A percentile compares a stretch with the other conserved stretches of the same genome.
Evolutionary conservation across 2,113 vertebrate genomes (phyloP).

Genomic region (Sciurus niger): DNA sequence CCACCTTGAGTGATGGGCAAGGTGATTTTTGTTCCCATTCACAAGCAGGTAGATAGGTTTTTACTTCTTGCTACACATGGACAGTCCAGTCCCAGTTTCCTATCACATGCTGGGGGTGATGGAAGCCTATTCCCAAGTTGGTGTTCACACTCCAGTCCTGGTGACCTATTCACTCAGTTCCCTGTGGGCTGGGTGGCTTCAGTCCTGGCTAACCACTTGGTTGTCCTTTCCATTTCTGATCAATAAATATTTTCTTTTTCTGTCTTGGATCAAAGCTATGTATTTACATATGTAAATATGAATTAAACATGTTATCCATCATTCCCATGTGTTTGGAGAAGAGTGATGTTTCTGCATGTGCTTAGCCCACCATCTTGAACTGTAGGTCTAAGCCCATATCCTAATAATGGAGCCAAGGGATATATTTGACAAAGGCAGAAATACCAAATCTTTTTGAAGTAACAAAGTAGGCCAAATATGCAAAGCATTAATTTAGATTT

Average conservation of each 20-base stretch:
- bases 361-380: not conserved
- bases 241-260: not conserved
- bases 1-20: not conserved
- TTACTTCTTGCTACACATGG: not conserved
- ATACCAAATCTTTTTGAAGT: slow-evolving; percentile 49
- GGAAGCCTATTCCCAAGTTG: not conserved
- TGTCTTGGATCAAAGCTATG: not conserved
- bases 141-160: not conserved
- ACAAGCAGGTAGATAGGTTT: not conserved
- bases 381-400: not conserved
- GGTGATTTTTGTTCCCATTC: not conserved
- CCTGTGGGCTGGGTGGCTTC: not conserved
- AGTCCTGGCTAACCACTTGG: not conserved
- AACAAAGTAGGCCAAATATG: slow-evolving; percentile 61
- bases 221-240: slow-evolving; percentile 41
- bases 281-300: not conserved
- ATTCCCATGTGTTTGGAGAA: not conserved
- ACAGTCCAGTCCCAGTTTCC: not conserved
- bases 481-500: slow-evolving; percentile 70
- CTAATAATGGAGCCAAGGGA: not conserved
- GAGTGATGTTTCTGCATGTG: not conserved
- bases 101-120: not conserved
- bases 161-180: not conserved
- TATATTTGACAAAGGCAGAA: slow-evolving; percentile 56
- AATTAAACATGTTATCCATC: not conserved